These are phyloP conservation scores for Lophius piscatorius DNA, from an alignment of 2,113 vertebrate species.

Conservation along the genomic window DNA sequence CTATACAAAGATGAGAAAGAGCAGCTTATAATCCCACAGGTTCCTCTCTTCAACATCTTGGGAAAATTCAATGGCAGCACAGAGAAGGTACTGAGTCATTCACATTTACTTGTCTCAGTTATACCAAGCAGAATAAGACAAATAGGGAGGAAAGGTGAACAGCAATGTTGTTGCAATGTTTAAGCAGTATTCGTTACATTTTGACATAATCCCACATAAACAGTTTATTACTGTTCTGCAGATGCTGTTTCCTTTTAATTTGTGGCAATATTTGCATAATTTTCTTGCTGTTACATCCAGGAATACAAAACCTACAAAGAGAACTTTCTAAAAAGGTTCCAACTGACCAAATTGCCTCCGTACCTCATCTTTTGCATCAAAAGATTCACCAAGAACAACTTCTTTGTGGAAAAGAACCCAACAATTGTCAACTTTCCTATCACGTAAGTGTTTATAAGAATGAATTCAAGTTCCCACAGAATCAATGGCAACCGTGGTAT, in stretches of 20 bases:
- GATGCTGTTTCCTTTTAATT: neutral
- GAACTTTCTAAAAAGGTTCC: conserved; percentile 96
- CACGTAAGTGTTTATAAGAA: conserved; percentile 83
- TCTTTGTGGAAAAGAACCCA: conserved; percentile 98
- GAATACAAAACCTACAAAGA: conserved; percentile 99
- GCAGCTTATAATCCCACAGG: conserved; percentile 98
- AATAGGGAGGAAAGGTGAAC: neutral
- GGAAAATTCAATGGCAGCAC: conserved; percentile 94
- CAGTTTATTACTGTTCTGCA: neutral
- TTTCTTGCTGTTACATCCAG: conserved; percentile 61
- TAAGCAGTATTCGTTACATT: neutral
- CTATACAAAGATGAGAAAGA: conserved; percentile 99
- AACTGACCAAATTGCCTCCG: conserved; percentile 93
- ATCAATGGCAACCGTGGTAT: no score
- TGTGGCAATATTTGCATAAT: neutral
- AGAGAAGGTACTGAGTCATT: conserved; percentile 84
- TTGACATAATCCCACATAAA: neutral
- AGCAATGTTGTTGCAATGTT: neutral
- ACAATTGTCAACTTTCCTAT: conserved; percentile 99
- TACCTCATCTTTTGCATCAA: conserved; percentile 99
- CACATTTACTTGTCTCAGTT: neutral
- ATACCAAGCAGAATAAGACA: neutral
- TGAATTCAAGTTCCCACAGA: neutral
- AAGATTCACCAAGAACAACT: conserved; percentile 99
- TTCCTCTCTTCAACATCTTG: conserved; percentile 97